phyloP scores from a whole-genome alignment of 2,113 vertebrate genomes.

The Mesoclemmys tuberculata region DNA sequence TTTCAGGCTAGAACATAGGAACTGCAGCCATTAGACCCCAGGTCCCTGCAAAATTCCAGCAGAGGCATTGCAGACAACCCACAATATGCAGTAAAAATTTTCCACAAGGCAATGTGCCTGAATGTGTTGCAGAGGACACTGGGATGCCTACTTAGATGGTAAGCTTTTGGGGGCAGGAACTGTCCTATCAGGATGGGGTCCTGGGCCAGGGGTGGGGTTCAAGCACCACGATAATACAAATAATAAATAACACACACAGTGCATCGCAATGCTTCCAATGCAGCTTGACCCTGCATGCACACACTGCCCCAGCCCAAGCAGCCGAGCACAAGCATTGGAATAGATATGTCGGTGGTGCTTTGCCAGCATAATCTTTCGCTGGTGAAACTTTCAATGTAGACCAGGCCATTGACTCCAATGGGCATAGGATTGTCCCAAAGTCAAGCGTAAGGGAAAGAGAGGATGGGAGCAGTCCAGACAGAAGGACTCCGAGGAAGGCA shows the following conservation, averaged over 20 bases:
- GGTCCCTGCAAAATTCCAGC: neutral
- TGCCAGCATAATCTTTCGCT: neutral
- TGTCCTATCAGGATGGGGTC: neutral
- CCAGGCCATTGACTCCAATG: neutral
- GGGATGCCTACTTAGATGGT: neutral
- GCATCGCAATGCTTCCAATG: neutral
- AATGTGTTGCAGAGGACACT: neutral
- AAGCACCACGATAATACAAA: neutral
- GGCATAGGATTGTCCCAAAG: neutral
- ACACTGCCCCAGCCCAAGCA: neutral
- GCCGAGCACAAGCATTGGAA: neutral
- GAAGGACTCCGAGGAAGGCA: neutral
- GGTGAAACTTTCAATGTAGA: neutral
- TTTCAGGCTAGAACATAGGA: neutral
- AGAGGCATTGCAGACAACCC: neutral
- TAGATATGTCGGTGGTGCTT: neutral
- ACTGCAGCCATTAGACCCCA: neutral
- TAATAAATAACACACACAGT: neutral
- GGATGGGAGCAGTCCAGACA: neutral
- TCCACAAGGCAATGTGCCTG: neutral
- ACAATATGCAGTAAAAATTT: neutral
- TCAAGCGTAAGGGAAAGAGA: constrained; percentile 12
- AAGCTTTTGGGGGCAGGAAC: neutral
- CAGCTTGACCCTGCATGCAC: neutral
- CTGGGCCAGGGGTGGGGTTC: neutral